Evolutionary conservation across 2,113 vertebrate genomes (phyloP).

Genomic region (Neopipo cinnamomea): DNA sequence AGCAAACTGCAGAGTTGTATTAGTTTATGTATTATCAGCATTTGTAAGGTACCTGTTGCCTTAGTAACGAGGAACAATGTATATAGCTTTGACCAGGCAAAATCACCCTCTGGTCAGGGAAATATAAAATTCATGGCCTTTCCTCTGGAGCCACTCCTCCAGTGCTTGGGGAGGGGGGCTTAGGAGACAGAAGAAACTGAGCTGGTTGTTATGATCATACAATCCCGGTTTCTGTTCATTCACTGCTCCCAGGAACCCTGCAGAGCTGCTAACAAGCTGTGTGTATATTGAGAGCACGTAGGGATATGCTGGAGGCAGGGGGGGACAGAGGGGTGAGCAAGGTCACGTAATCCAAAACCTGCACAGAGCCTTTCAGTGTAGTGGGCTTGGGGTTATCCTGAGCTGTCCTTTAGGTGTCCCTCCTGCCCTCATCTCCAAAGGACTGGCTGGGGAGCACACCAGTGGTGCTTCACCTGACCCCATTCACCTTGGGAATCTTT

Average conservation of each 20-base stretch:
- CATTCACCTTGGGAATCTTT: neutral
- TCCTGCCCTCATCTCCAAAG: neutral
- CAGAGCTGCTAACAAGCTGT: slow-evolving; percentile 32
- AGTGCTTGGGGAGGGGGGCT: neutral
- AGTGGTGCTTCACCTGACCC: neutral
- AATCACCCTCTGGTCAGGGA: slow-evolving; percentile 4
- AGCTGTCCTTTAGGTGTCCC: neutral
- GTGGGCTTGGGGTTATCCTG: neutral
- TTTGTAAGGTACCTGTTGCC: slow-evolving; percentile 39
- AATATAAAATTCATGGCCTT: slow-evolving; percentile 46
- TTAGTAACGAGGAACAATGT: slow-evolving; percentile 31
- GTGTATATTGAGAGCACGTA: neutral
- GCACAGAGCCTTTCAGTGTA: neutral
- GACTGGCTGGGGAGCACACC: neutral
- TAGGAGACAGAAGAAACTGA: slow-evolving; percentile 3
- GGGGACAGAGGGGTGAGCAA: neutral
- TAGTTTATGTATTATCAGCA: slow-evolving; percentile 31
- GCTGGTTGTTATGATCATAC: slow-evolving; percentile 33
- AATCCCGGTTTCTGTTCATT: neutral
- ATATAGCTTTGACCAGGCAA: neutral
- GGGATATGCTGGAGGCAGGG: neutral
- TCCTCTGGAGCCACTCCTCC: neutral
- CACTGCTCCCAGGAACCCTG: slow-evolving; percentile 6
- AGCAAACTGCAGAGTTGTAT: slow-evolving; percentile 18
- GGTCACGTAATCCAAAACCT: accelerated